These are phyloP conservation scores for Alosa sapidissima DNA, from an alignment of 2,797 vertebrate species.

Conservation along the genomic window DNA sequence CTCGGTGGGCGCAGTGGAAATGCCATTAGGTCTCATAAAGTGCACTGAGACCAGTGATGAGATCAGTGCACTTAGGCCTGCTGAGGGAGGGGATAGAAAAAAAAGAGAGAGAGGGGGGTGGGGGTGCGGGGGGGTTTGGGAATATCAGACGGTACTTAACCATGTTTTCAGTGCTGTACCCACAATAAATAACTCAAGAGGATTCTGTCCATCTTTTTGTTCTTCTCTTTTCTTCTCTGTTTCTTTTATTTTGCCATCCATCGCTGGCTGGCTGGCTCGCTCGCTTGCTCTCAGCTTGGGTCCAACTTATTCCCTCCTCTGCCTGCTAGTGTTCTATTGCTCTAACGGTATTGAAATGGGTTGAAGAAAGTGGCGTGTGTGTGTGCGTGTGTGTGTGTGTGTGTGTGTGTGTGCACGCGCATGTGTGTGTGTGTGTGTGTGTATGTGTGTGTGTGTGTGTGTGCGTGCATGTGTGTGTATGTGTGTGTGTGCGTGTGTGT, in stretches of 20 bases:
- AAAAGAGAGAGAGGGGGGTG: background rate
- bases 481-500: background rate
- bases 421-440: background rate
- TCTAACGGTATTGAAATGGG: background rate
- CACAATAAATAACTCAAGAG: constrained; percentile 13
- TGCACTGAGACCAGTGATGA: constrained; percentile 16
- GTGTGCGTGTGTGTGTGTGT: background rate
- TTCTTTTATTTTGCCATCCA: background rate
- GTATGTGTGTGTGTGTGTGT: too few species aligned
- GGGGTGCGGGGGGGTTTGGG: background rate
- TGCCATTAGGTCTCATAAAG: constrained; percentile 16
- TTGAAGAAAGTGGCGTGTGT: background rate
- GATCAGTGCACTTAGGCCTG: constrained; percentile 15
- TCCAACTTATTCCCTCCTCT: background rate
- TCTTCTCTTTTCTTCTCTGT: background rate
- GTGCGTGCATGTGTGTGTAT: too few species aligned
- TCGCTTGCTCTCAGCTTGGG: background rate
- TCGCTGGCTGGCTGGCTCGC: background rate
- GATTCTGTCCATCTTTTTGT: background rate
- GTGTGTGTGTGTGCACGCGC: background rate
- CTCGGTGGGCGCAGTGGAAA: background rate
- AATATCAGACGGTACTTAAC: background rate
- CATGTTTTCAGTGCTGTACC: background rate
- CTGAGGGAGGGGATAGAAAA: background rate
- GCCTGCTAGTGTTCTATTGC: background rate